These are phyloP conservation scores for Cairina moschata DNA, from an alignment of 2,113 vertebrate genomes.

Conservation along the genomic window DNA sequence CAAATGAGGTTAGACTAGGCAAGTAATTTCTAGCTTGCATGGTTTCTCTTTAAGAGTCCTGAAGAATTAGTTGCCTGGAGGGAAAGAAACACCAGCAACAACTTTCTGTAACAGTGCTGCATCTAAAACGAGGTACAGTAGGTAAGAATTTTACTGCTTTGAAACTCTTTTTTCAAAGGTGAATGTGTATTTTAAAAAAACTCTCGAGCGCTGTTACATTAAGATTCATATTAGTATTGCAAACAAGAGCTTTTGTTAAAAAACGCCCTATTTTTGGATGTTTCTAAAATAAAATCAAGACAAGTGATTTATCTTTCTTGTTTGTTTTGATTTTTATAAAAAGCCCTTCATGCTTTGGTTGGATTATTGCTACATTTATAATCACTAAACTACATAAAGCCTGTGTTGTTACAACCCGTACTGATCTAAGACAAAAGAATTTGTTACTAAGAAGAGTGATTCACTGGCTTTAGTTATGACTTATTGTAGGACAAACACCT, in stretches of 20 bases:
- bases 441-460: neutral
- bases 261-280: slow-evolving; percentile 63
- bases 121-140: neutral
- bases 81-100: slow-evolving; percentile 64
- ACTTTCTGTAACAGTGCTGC: neutral
- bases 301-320: neutral
- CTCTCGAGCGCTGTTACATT: slow-evolving; percentile 2
- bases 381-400: neutral
- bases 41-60: neutral
- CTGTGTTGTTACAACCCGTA: too few relatives aligned
- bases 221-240: neutral
- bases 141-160: neutral
- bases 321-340: neutral
- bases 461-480: neutral
- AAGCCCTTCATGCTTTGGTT: neutral
- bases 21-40: neutral
- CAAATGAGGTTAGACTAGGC: neutral
- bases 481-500: neutral
- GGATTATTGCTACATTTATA: neutral
- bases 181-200: neutral
- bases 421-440: neutral
- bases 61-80: neutral
- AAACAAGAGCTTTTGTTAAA: slow-evolving; percentile 56
- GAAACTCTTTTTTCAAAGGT: neutral
- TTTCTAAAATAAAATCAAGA: slow-evolving; percentile 68